These are phyloP conservation scores for Pemphredon lugubris DNA, from an alignment of 2,888 invertebrate genomes.

Conservation along the genomic window DNA sequence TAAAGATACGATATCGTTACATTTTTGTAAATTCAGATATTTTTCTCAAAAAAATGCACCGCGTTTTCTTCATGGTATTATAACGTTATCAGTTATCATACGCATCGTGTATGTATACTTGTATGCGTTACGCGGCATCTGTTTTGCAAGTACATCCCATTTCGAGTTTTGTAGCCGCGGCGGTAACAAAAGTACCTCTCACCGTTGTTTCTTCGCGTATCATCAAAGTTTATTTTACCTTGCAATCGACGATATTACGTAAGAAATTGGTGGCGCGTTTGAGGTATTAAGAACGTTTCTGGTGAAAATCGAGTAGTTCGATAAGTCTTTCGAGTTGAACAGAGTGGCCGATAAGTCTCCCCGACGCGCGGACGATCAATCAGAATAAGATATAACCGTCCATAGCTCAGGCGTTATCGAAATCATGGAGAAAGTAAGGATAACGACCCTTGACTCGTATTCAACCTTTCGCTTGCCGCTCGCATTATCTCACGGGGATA, in stretches of 20 bases:
- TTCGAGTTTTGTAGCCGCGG: too few species aligned
- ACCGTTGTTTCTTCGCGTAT: slow-evolving; percentile 14
- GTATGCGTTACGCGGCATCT: too few species aligned
- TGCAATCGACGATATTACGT: slow-evolving; percentile 45
- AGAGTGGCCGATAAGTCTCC: slow-evolving; percentile 62
- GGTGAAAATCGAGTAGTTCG: slow-evolving; percentile 60
- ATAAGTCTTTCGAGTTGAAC: slow-evolving; percentile 60
- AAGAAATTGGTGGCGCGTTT: slow-evolving; percentile 36
- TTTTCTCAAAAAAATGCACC: too few species aligned
- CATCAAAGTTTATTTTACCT: slow-evolving; percentile 45
- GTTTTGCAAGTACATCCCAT: too few species aligned
- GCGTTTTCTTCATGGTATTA: too few species aligned
- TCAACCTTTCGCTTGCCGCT: slow-evolving; percentile 29
- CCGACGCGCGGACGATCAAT: slow-evolving; percentile 61
- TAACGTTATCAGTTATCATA: too few species aligned
- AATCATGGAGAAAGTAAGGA: slow-evolving; percentile 43
- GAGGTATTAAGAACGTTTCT: slow-evolving; percentile 46
- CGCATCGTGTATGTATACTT: too few species aligned
- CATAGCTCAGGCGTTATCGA: slow-evolving; percentile 59
- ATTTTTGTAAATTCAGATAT: background rate
- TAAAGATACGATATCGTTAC: slow-evolving; percentile 32
- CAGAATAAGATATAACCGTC: slow-evolving; percentile 59
- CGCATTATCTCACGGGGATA: slow-evolving; percentile 4
- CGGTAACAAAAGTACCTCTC: too few species aligned
- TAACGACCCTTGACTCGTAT: slow-evolving; percentile 19